A percentile compares a stretch with the other conserved stretches of the same genome.
Conservation (phyloP, 2,113 vertebrate genomes). For the Phalacrocorax carbo region DNA sequence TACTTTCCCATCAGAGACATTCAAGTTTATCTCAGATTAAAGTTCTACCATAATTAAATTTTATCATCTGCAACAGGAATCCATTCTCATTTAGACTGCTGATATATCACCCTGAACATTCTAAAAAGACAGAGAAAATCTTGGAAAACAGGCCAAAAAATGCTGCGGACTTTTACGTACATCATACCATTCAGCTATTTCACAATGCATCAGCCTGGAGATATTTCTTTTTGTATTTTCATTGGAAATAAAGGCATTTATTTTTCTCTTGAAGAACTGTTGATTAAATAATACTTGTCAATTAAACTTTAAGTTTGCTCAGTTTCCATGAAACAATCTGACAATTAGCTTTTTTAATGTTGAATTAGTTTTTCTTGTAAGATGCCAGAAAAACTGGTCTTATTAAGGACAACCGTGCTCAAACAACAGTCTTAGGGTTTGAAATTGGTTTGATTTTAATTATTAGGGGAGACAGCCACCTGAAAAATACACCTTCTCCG, state of each 20-base stretch:
- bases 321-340: neutral
- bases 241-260: neutral
- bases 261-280: neutral
- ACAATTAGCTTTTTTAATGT: neutral
- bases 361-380: neutral
- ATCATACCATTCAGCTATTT: slow-evolving; percentile 42
- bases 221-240: slow-evolving; percentile 37
- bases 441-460: neutral
- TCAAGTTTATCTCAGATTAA: slow-evolving; percentile 41
- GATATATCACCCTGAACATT: slow-evolving; percentile 24
- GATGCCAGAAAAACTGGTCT: neutral
- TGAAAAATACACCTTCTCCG: neutral
- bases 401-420: neutral
- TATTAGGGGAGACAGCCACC: neutral
- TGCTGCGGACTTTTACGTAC: slow-evolving; percentile 11
- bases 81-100: slow-evolving; percentile 6
- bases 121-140: slow-evolving; percentile 15
- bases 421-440: neutral
- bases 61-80: slow-evolving; percentile 28
- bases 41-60: slow-evolving; percentile 31
- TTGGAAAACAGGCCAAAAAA: slow-evolving; percentile 32
- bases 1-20: slow-evolving; percentile 27
- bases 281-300: slow-evolving; percentile 13
- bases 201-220: neutral
- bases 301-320: neutral